Evolutionary conservation across 2,113 vertebrate species (phyloP).

Genomic region (Brienomyrus longianalis): DNA sequence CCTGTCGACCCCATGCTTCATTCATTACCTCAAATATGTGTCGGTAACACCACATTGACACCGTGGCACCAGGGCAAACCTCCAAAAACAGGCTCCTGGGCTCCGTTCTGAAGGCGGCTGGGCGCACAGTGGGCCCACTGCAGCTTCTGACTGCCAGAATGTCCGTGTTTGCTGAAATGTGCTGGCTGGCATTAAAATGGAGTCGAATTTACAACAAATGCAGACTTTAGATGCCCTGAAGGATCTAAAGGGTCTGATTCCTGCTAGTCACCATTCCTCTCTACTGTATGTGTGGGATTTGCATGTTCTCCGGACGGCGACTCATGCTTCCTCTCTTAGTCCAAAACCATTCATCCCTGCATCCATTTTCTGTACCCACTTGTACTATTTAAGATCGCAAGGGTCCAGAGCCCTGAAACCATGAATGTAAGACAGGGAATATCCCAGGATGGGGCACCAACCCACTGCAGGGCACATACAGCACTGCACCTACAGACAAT

Average conservation of each 20-base stretch:
- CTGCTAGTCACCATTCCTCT: background rate
- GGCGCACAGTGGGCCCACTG: background rate
- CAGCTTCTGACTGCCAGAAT: background rate
- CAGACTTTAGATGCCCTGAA: background rate
- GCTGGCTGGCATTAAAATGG: background rate
- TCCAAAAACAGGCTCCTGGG: background rate
- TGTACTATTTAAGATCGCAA: background rate
- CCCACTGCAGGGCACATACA: background rate
- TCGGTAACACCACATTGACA: background rate
- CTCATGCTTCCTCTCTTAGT: background rate
- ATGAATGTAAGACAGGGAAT: background rate
- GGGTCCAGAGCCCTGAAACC: background rate
- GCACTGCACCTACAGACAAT: background rate
- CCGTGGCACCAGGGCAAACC: background rate
- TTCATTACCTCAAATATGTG: background rate
- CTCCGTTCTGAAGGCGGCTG: background rate
- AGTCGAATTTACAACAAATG: background rate
- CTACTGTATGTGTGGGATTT: background rate
- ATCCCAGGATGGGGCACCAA: background rate
- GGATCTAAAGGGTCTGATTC: background rate
- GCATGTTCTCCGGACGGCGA: background rate
- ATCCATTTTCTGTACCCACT: background rate
- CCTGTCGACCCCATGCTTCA: background rate
- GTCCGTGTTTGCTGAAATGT: background rate
- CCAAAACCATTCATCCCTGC: background rate